Evolutionary conservation across 2,888 invertebrate species (phyloP).

Genomic region (Macrosiphum euphorbiae): DNA sequence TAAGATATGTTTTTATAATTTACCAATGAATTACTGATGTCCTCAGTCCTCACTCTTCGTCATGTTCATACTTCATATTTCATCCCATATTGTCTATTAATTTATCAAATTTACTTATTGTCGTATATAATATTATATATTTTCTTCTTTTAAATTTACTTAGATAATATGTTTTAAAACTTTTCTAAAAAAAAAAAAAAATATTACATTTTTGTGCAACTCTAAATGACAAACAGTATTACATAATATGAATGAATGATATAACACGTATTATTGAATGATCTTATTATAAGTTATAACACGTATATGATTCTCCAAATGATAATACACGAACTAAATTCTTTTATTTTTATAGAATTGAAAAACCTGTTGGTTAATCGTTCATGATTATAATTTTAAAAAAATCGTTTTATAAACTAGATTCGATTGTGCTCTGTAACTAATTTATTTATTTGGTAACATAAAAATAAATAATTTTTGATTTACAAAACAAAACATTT

Average conservation of each 20-base stretch:
- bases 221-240: background rate
- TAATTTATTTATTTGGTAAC: background rate
- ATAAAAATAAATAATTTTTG: background rate
- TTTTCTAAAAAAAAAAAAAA: conserved; percentile 11
- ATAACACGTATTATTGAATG: background rate
- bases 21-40: too few species aligned
- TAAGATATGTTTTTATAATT: too few species aligned
- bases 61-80: background rate
- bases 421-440: background rate
- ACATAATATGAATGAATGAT: background rate
- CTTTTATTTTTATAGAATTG: conserved; percentile 1
- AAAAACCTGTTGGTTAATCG: background rate
- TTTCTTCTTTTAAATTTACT: background rate
- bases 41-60: background rate
- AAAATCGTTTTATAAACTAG: background rate
- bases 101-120: conserved; percentile 9
- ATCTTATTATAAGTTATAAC: conserved; percentile 3
- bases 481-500: background rate
- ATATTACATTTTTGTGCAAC: background rate
- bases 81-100: background rate
- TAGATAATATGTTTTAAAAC: background rate
- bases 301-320: conserved; percentile 6
- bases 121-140: background rate
- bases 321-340: conserved; percentile 1
- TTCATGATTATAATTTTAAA: background rate